Percentiles rank a stretch among this genome's conserved stretches.
Evolutionary conservation across 2,888 invertebrate species (phyloP).

Genomic region (Schizaphis graminum): DNA sequence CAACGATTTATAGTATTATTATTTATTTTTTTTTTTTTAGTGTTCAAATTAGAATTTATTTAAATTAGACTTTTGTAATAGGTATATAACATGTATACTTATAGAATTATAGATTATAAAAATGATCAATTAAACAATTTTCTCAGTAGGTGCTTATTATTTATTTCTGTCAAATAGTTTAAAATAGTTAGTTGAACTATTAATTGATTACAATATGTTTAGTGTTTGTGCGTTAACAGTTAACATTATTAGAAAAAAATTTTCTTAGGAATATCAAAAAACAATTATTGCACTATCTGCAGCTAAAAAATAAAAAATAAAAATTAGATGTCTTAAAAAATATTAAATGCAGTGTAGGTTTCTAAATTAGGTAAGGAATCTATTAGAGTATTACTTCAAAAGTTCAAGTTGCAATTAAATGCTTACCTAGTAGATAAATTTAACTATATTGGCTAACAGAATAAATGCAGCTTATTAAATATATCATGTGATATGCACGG

Average conservation of each 20-base stretch:
- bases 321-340: not conserved
- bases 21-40: not conserved
- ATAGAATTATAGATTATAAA: not conserved
- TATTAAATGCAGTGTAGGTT: not conserved
- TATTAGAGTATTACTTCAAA: not conserved
- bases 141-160: not conserved
- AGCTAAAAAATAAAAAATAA: not conserved
- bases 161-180: not conserved
- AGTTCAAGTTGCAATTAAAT: not conserved
- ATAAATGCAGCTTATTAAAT: not conserved
- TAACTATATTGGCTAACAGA: not conserved
- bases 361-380: not conserved
- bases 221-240: not conserved
- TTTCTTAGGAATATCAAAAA: not conserved
- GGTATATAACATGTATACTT: not conserved
- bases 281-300: not conserved
- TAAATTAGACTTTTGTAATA: not conserved
- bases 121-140: not conserved
- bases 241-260: not conserved
- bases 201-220: not conserved
- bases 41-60: not conserved
- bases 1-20: not conserved
- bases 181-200: not conserved
- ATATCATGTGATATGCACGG: not conserved
- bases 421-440: not conserved